phyloP scores from a whole-genome alignment of 1,140 invertebrate genomes.

The Venustaconcha ellipsiformis region DNA sequence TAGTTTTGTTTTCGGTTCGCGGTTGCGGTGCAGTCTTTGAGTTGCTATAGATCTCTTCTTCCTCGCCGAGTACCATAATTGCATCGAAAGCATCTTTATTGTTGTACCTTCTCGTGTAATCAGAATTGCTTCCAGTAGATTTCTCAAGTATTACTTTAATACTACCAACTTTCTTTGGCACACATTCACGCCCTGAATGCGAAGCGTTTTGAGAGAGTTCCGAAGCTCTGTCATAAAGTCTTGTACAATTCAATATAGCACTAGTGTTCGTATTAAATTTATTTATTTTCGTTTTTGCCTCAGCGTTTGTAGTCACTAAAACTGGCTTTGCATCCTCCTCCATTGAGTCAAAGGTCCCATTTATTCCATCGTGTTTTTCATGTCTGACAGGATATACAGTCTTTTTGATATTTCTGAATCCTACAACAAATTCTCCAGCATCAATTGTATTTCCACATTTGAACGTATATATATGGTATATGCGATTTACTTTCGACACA shows the following conservation, averaged over 20 bases:
- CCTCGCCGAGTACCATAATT: slow-evolving; percentile 7
- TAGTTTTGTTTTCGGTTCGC: background rate
- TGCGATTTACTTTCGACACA: background rate
- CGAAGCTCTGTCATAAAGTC: slow-evolving; percentile 10
- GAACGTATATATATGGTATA: slow-evolving; percentile 11
- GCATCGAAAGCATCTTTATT: background rate
- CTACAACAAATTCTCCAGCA: slow-evolving; percentile 6
- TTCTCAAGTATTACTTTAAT: slow-evolving; percentile 25
- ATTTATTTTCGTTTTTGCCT: background rate
- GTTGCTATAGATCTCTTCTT: background rate
- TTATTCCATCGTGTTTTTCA: slow-evolving; percentile 7
- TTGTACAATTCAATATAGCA: slow-evolving; percentile 1
- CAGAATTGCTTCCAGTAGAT: slow-evolving; percentile 3
- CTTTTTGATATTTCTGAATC: background rate
- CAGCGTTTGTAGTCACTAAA: background rate
- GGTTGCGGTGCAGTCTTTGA: no score
- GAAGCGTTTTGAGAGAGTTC: slow-evolving; percentile 18
- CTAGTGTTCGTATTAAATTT: background rate
- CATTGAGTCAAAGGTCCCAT: slow-evolving; percentile 20
- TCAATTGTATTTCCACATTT: slow-evolving; percentile 16
- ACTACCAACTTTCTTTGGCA: slow-evolving; percentile 23
- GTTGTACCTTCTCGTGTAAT: background rate
- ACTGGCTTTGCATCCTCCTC: slow-evolving; percentile 1
- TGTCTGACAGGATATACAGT: background rate
- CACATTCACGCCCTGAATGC: slow-evolving; percentile 14